These are phyloP conservation scores for Heteractis magnifica DNA, from an alignment of 92 coral and sea anemone genomes.

Conservation along the genomic window DNA sequence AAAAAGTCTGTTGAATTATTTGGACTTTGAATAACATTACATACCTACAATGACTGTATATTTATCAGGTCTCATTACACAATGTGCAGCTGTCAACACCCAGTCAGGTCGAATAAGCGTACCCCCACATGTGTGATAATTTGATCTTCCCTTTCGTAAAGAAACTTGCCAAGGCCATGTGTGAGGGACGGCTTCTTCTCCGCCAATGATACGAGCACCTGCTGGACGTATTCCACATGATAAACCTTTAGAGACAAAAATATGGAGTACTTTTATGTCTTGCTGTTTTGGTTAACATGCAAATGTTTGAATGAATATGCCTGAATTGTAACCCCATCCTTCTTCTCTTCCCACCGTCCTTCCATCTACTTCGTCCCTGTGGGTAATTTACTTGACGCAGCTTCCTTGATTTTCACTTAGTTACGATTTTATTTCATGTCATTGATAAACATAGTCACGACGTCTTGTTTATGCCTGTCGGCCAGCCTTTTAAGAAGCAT, in stretches of 20 bases:
- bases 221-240: constrained; percentile 64
- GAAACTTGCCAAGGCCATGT: constrained; percentile 86
- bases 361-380: no score
- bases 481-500: no score
- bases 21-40: neutral
- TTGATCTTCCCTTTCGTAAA: constrained; percentile 55
- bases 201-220: constrained; percentile 68
- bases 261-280: no score
- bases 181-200: constrained; percentile 64
- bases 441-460: no score
- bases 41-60: constrained; percentile 55
- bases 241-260: neutral
- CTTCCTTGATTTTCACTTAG: no score
- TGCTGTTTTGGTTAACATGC: no score
- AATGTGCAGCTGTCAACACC: constrained; percentile 81
- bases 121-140: constrained; percentile 70
- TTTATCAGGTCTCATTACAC: constrained; percentile 53
- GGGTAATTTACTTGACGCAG: no score
- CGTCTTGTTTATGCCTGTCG: no score
- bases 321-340: no score
- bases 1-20: neutral
- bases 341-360: no score
- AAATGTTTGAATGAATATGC: no score
- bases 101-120: constrained; percentile 64
- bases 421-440: no score